Evolutionary conservation across 2,797 vertebrate species (phyloP).

Genomic region (Etheostoma perlongum): DNA sequence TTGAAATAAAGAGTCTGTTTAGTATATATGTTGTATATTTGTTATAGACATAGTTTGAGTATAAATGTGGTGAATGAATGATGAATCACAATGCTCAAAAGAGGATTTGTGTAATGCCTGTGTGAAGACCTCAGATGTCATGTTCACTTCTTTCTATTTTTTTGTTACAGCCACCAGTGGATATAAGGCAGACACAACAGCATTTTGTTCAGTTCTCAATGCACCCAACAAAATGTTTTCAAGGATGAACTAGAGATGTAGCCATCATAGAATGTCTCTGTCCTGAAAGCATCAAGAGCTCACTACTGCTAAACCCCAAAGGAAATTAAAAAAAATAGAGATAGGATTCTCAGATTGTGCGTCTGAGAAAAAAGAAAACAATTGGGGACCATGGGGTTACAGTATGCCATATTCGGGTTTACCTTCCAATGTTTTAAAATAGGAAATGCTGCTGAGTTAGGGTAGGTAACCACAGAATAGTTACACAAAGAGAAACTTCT

Average conservation of each 20-base stretch:
- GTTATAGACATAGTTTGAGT: slow-evolving; percentile 74
- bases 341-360: slow-evolving; percentile 60
- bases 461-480: slow-evolving; percentile 28
- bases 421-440: slow-evolving; percentile 37
- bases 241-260: slow-evolving; percentile 65
- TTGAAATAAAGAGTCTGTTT: slow-evolving; percentile 76
- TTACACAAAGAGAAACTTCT: slow-evolving; percentile 43
- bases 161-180: slow-evolving; percentile 44
- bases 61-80: slow-evolving; percentile 72
- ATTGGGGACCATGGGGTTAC: slow-evolving; percentile 31
- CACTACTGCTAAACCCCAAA: slow-evolving; percentile 55
- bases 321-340: slow-evolving; percentile 26
- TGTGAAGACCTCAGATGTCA: slow-evolving; percentile 74
- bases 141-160: slow-evolving; percentile 58
- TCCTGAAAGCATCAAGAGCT: slow-evolving; percentile 40
- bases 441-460: slow-evolving; percentile 57
- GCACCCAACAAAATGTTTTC: slow-evolving; percentile 23
- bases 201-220: slow-evolving; percentile 39
- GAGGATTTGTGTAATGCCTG: slow-evolving; percentile 76
- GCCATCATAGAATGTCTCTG: slow-evolving; percentile 55
- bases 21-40: slow-evolving; percentile 78
- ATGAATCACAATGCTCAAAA: slow-evolving; percentile 62
- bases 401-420: slow-evolving; percentile 48
- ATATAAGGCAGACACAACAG: slow-evolving; percentile 46
- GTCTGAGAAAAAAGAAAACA: slow-evolving; percentile 28